Conservation (phyloP, 2,113 vertebrate genomes). For the Sebastes fasciatus region DNA sequence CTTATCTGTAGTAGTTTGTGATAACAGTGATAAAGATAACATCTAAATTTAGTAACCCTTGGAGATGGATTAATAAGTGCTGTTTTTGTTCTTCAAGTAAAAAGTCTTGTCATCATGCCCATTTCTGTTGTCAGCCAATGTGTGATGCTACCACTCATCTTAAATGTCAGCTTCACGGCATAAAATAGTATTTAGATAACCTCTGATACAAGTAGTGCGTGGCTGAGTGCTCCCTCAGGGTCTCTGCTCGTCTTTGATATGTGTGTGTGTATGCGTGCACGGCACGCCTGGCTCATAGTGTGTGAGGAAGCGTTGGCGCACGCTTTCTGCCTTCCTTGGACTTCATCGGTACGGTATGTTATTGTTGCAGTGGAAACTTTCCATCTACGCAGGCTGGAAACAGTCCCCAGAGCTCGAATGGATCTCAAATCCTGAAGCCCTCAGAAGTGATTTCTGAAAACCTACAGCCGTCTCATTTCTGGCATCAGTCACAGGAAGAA, state of each 20-base stretch:
- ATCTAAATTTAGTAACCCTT: neutral
- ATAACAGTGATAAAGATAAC: neutral
- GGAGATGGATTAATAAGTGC: neutral
- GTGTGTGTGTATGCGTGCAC: slow-evolving; percentile 18
- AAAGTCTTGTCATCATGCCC: neutral
- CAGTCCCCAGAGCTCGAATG: slow-evolving; percentile 37
- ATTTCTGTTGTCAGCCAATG: neutral
- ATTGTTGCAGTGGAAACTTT: slow-evolving; percentile 66
- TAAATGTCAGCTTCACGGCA: neutral
- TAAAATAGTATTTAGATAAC: neutral
- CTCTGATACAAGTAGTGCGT: neutral
- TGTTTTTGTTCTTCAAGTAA: neutral
- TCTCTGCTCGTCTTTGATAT: slow-evolving; percentile 14
- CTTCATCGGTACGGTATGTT: slow-evolving; percentile 64
- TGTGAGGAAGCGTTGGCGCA: slow-evolving; percentile 28
- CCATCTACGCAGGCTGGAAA: slow-evolving; percentile 49
- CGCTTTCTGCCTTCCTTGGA: slow-evolving; percentile 32
- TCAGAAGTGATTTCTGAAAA: slow-evolving; percentile 25
- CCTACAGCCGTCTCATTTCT: slow-evolving; percentile 21
- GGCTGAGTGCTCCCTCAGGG: neutral
- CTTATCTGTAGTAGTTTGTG: neutral
- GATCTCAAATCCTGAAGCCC: slow-evolving; percentile 18
- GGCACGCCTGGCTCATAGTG: slow-evolving; percentile 1
- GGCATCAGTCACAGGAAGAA: slow-evolving; percentile 26
- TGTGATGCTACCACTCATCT: neutral